Percentiles rank a stretch among this genome's conserved stretches.
Conservation (phyloP, 2,888 invertebrate species). For the Rhyacophila evoluta region DNA sequence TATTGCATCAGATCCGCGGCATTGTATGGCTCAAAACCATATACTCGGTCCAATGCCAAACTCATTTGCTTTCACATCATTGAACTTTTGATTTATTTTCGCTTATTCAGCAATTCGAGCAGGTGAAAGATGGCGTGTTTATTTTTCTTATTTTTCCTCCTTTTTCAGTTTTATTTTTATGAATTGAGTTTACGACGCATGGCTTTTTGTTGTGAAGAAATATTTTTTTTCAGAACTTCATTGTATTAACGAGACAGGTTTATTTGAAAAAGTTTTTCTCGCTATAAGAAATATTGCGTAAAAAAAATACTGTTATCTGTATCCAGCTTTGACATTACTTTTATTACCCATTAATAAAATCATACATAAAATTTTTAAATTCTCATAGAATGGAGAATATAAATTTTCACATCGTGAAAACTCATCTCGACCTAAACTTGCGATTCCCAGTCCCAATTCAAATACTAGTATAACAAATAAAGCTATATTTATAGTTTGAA, state of each 20-base stretch:
- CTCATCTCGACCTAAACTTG: no score
- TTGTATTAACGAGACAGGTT: neutral
- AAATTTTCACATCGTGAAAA: no score
- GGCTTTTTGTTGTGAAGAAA: neutral
- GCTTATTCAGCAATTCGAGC: slow-evolving; percentile 14
- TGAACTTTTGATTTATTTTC: slow-evolving; percentile 18
- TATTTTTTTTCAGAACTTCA: neutral
- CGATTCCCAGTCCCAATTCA: no score
- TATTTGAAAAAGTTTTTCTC: neutral
- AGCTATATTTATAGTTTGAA: no score
- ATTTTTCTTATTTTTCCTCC: neutral
- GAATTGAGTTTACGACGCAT: neutral
- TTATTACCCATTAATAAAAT: no score
- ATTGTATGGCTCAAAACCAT: neutral
- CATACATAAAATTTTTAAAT: no score
- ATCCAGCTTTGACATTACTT: no score
- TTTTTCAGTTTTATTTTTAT: neutral
- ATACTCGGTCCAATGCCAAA: neutral
- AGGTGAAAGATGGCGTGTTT: slow-evolving; percentile 5
- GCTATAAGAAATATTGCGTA: neutral
- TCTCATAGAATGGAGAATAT: no score
- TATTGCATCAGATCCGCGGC: neutral
- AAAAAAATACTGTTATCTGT: no score
- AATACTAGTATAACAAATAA: no score
- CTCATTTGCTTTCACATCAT: slow-evolving; percentile 19